Conservation (phyloP, 2,113 vertebrate genomes). For the Erythrolamprus reginae region DNA sequence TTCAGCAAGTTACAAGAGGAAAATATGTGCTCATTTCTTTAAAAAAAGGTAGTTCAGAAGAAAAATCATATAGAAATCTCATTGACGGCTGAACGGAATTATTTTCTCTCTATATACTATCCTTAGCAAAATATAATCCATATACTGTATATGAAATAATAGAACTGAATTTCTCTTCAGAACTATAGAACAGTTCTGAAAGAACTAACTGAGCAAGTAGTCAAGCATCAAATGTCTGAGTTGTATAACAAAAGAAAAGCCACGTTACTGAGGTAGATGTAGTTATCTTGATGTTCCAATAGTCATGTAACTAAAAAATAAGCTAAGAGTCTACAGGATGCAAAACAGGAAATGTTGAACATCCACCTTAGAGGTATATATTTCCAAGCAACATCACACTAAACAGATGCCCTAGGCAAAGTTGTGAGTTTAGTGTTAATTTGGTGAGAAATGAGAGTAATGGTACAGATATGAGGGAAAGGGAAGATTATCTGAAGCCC, state of each 20-base stretch:
- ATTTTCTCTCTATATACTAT: neutral
- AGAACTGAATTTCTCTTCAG: neutral
- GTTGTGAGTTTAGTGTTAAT: neutral
- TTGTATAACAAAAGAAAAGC: conserved; percentile 2
- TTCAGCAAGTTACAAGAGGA: neutral
- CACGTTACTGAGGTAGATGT: conserved; percentile 13
- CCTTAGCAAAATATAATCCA: neutral
- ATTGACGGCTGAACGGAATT: neutral
- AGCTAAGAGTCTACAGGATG: neutral
- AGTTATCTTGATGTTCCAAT: conserved; percentile 20
- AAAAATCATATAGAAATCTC: neutral
- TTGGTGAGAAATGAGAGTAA: neutral
- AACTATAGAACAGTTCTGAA: neutral
- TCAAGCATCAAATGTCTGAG: neutral
- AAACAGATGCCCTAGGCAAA: neutral
- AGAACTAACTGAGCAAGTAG: neutral
- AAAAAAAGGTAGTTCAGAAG: neutral
- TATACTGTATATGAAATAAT: neutral
- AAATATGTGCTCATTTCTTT: neutral
- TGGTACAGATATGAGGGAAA: neutral
- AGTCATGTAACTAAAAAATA: conserved; percentile 7
- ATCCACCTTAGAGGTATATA: conserved; percentile 7
- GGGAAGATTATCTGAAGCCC: neutral
- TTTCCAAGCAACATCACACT: neutral
- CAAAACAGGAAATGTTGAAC: conserved; percentile 13